Conservation (phyloP, 2,113 vertebrate genomes). For the Microtus pennsylvanicus region DNA sequence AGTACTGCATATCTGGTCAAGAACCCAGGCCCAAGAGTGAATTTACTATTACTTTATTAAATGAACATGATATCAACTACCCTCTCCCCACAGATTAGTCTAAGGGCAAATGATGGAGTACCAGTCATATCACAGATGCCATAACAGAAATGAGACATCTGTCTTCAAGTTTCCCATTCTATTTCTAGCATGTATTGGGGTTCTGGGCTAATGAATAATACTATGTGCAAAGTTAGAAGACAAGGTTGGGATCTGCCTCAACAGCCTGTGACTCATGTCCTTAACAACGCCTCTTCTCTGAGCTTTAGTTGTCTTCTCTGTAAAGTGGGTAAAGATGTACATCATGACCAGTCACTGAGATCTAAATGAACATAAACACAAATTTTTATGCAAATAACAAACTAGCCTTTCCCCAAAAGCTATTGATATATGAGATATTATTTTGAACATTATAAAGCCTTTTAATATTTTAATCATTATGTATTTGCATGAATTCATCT, state of each 20-base stretch:
- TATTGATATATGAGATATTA: neutral
- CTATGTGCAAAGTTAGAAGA: neutral
- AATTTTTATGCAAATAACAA: constrained; percentile 30
- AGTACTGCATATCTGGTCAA: neutral
- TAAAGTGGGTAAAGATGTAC: neutral
- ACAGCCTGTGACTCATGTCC: neutral
- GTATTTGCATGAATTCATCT: neutral
- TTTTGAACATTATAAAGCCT: neutral
- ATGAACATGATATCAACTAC: neutral
- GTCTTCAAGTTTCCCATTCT: neutral
- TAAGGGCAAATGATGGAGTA: neutral
- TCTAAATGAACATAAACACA: neutral
- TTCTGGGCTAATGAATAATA: neutral
- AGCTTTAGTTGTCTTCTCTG: neutral
- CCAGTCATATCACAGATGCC: neutral
- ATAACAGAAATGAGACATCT: neutral
- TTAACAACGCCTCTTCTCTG: neutral
- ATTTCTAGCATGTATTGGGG: neutral
- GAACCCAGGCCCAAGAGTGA: neutral
- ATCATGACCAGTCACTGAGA: neutral
- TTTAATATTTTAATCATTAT: constrained; percentile 21
- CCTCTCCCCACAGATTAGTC: too few species aligned
- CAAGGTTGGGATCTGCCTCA: neutral
- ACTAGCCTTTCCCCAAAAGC: constrained; percentile 4
- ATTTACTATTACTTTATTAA: neutral